Conservation (phyloP, 2,797 vertebrate species). For the Valencia hispanica region DNA sequence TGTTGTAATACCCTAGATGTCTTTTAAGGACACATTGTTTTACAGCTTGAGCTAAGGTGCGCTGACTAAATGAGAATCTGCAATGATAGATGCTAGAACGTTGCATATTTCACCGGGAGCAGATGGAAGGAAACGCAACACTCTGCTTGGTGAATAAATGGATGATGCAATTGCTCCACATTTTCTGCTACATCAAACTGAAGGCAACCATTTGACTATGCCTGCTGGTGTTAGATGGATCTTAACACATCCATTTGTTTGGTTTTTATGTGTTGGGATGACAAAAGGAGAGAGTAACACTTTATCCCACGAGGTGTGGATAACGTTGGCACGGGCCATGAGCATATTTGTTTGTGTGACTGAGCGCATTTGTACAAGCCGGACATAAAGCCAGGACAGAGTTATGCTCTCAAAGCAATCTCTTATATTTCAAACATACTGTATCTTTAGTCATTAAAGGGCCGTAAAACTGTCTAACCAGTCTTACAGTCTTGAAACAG, state of each 20-base stretch:
- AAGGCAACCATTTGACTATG: constrained; percentile 43
- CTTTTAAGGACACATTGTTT: constrained; percentile 27
- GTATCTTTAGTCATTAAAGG: too few relatives aligned
- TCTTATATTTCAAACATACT: background rate
- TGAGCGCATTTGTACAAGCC: background rate
- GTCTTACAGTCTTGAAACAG: background rate
- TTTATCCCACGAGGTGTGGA: background rate
- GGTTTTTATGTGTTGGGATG: constrained; percentile 1
- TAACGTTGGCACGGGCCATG: background rate
- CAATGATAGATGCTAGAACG: constrained; percentile 50
- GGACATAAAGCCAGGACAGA: background rate
- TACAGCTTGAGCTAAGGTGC: constrained; percentile 53
- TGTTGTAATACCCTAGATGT: constrained; percentile 29
- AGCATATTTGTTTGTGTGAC: background rate
- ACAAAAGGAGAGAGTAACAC: background rate
- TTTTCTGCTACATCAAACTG: constrained; percentile 63
- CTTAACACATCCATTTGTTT: constrained; percentile 16
- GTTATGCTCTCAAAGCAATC: background rate
- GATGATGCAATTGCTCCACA: constrained; percentile 51
- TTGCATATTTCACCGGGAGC: constrained; percentile 52
- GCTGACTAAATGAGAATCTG: constrained; percentile 33
- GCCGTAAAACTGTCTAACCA: background rate
- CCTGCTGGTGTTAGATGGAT: constrained; percentile 52
- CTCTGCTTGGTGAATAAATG: constrained; percentile 54
- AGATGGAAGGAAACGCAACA: constrained; percentile 63